A percentile compares a stretch with the other conserved stretches of the same genome.
These are phyloP conservation scores for Diarsia dahlii DNA, from an alignment of 2,888 invertebrate genomes.

Conservation along the genomic window DNA sequence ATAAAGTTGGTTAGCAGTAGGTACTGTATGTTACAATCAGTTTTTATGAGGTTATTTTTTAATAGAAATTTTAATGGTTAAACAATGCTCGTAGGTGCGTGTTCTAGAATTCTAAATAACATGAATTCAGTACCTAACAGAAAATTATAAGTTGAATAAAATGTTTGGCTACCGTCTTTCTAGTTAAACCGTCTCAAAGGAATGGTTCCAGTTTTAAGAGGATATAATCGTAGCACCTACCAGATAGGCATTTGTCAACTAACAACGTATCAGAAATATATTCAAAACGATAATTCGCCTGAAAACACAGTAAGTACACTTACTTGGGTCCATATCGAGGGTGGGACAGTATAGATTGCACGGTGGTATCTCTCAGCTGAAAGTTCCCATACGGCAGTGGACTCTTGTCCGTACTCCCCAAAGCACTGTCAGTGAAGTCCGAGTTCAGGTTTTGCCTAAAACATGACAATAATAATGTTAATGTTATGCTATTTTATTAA, in stretches of 20 bases:
- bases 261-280: background rate
- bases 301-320: constrained; percentile 62
- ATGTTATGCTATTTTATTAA: constrained; percentile 31
- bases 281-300: background rate
- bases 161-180: background rate
- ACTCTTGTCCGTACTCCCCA: constrained; percentile 98
- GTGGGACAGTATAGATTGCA: constrained; percentile 97
- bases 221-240: too few relatives aligned
- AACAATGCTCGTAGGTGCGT: constrained; percentile 24
- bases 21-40: constrained; percentile 40
- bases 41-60: constrained; percentile 42
- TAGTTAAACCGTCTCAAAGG: background rate
- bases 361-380: constrained; percentile 97
- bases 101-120: constrained; percentile 16
- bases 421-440: constrained; percentile 98
- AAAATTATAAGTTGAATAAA: background rate
- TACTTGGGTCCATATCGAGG: constrained; percentile 97
- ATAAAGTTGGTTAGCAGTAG: constrained; percentile 32
- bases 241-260: background rate
- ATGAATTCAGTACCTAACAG: background rate
- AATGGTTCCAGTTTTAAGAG: background rate
- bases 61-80: constrained; percentile 36
- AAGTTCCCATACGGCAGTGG: constrained; percentile 98
- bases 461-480: constrained; percentile 38
- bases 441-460: constrained; percentile 98